Base-by-base conservation (phyloP, 1,140 invertebrate genomes). In the Oreohelix idahoensis region DNA sequence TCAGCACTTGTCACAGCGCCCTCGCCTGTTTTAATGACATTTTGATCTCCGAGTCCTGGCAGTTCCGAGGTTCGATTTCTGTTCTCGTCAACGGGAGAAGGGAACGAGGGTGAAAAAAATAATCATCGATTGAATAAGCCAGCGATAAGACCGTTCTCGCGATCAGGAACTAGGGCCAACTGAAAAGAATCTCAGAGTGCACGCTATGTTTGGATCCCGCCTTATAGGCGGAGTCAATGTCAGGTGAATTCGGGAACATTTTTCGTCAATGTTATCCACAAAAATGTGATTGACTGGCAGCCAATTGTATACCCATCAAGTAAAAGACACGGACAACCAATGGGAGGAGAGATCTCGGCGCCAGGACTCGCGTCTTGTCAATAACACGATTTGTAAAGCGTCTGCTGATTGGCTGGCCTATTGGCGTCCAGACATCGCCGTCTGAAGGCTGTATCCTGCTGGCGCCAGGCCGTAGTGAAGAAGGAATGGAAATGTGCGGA, bases 391-490 rank as follows among this genome's bases (percentile, higher is more conserved):
- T 51, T 71, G 69, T 51, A 36, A 71, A 20, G 45, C 79, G 26
- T 13, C 11, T 32, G 71, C 42, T 74, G 80, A 53, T 75, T 38
- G 39, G 39, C 45, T 51, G 39, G 17, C 10, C 23, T 4, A 20
- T 17, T 4, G 29, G 11, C 32, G 32, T 76, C 78, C 29, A 4
- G 53, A 51, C 79, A 75, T 32, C 42, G 23, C 32, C 70, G 78
- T 80, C 78, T 84, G 70, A 32, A 58, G 58, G 42, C 49, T 23
- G 66, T 32, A 66, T 66, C 66, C 32, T 26, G 29, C 36, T 84
- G 75, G 82, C 77, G 83, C 76, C 83, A 84, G 51, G 23, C 11
- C 53, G 20, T 49, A 42, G 42, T 1, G n/a, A 42, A 35, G 80
- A 11, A 66, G 35, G 29, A 35, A 74, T 39, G 20, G 39, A 63